Conservation (phyloP, 92 coral and sea anemone genomes). For the Palythoa heliodiscus region DNA sequence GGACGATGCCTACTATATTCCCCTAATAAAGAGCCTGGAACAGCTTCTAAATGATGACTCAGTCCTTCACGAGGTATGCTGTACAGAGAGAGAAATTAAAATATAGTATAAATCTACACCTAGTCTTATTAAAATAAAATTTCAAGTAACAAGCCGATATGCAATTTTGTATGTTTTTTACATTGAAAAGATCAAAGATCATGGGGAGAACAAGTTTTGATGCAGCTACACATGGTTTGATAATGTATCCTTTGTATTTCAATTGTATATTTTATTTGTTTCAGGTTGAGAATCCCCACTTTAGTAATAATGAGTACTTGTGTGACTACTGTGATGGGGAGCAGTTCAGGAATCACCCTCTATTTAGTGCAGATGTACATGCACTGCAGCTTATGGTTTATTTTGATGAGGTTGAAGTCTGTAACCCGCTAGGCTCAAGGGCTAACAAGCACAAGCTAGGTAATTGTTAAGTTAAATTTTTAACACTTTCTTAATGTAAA, state of each 20-base stretch:
- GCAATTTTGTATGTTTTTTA: background rate
- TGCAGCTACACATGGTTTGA: conserved; percentile 15
- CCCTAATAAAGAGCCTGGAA: background rate
- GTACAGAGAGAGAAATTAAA: conserved; percentile 29
- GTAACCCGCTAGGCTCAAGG: background rate
- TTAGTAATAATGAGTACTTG: conserved; percentile 1
- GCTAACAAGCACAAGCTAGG: conserved; percentile 1
- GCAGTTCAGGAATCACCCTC: background rate
- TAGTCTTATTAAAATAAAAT: conserved; percentile 3
- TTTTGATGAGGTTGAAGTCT: background rate
- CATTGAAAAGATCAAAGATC: background rate
- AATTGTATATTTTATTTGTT: conserved; percentile 3
- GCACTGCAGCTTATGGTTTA: background rate
- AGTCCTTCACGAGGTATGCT: background rate
- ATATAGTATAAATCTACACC: background rate
- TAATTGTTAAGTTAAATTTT: conserved; percentile 7
- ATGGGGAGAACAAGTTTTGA: conserved; percentile 5
- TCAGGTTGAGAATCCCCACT: conserved; percentile 15
- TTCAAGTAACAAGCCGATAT: conserved; percentile 8
- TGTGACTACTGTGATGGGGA: background rate
- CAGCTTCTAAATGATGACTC: background rate
- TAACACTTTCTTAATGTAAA: conserved; percentile 2
- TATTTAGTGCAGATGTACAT: background rate
- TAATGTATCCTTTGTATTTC: conserved; percentile 5
- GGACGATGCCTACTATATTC: conserved; percentile 43